Conservation (phyloP, 2,113 vertebrate genomes). For the Solenodon paradoxus region DNA sequence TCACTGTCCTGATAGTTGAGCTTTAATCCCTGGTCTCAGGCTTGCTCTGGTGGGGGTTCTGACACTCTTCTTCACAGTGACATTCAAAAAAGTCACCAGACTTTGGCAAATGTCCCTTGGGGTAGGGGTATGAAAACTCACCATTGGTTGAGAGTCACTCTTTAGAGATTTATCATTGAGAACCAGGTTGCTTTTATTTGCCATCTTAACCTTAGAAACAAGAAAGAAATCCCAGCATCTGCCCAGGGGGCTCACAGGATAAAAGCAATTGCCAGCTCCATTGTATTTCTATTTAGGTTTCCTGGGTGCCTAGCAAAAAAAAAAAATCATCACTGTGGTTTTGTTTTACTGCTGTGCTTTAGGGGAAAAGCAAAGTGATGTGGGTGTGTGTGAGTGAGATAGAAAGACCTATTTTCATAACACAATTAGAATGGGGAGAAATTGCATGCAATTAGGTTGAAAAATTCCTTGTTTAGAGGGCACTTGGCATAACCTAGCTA, state of each 20-base stretch:
- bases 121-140: neutral
- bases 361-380: neutral
- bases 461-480: slow-evolving; percentile 64
- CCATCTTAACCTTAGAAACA: slow-evolving; percentile 47
- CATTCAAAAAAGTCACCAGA: too few relatives aligned
- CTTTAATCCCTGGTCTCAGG: too few relatives aligned
- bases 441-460: slow-evolving; percentile 33
- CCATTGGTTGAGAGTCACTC: neutral
- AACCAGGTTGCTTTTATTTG: neutral
- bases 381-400: slow-evolving; percentile 27
- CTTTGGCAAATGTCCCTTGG: neutral
- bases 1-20: too few relatives aligned
- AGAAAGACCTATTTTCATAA: slow-evolving; percentile 37
- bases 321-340: slow-evolving; percentile 44
- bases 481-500: neutral
- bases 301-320: neutral
- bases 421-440: slow-evolving; percentile 48
- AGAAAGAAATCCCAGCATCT: slow-evolving; percentile 38
- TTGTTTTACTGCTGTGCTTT: neutral
- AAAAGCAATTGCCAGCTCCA: neutral
- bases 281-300: neutral
- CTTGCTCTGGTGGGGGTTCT: too few relatives aligned
- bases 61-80: too few relatives aligned
- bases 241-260: slow-evolving; percentile 39
- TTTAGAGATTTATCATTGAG: neutral